phyloP scores from a whole-genome alignment of 2,797 vertebrate species.

The Chelidonichthys spinosus region DNA sequence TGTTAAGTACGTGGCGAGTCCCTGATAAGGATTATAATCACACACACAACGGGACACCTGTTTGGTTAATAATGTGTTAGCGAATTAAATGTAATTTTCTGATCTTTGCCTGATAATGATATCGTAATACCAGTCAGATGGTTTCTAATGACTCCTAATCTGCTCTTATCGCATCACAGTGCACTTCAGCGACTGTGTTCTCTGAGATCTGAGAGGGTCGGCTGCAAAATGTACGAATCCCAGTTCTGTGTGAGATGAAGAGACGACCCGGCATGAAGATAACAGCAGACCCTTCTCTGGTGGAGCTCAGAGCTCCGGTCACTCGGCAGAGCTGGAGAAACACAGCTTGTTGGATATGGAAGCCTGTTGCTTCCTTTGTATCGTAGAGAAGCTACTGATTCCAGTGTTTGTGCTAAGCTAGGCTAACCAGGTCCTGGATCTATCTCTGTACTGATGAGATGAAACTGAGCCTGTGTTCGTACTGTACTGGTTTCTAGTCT shows the following conservation, averaged over 20 bases:
- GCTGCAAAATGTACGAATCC: slow-evolving; percentile 6
- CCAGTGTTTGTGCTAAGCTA: slow-evolving; percentile 11
- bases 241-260: slow-evolving; percentile 35
- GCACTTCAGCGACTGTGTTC: slow-evolving; percentile 21
- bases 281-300: slow-evolving; percentile 27
- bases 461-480: not conserved
- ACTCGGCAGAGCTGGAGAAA: slow-evolving; percentile 27
- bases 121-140: slow-evolving; percentile 18
- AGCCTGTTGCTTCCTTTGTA: slow-evolving; percentile 7
- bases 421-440: slow-evolving; percentile 1
- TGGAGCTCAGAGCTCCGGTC: slow-evolving; percentile 16
- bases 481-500: too few relatives aligned
- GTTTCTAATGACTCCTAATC: slow-evolving; percentile 28
- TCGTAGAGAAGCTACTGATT: not conserved
- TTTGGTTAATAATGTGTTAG: slow-evolving; percentile 16
- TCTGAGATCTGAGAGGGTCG: not conserved
- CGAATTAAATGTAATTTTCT: slow-evolving; percentile 40
- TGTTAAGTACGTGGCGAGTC: not conserved
- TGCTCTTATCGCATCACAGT: slow-evolving; percentile 14
- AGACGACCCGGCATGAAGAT: slow-evolving; percentile 28
- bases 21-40: slow-evolving; percentile 5
- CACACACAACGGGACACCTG: slow-evolving; percentile 14
- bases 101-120: slow-evolving; percentile 26
- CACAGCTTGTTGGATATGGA: slow-evolving; percentile 4
- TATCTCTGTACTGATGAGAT: not conserved